phyloP scores from a whole-genome alignment of 2,797 vertebrate genomes.

The Galagoides demidoff region DNA sequence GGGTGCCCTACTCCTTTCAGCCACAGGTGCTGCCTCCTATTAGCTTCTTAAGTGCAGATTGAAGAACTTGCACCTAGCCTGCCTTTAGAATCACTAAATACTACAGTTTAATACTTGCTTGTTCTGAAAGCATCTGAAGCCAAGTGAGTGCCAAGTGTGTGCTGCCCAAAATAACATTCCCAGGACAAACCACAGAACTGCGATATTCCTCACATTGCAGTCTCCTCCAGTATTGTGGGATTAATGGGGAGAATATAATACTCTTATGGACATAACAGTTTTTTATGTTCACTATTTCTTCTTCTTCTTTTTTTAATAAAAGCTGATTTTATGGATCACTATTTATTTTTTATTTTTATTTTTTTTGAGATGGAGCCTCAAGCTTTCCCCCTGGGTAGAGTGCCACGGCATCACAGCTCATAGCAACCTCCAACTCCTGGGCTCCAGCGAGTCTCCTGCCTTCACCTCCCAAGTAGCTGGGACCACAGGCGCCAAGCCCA shows the following conservation, averaged over 20 bases:
- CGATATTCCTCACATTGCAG: fast-evolving
- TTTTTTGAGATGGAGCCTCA: no score
- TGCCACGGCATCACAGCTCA: no score
- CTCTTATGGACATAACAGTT: background rate
- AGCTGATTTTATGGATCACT: no score
- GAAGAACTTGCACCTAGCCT: background rate
- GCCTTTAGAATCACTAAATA: background rate
- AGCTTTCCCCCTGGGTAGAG: no score
- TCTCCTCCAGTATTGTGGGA: background rate
- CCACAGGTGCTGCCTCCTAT: background rate
- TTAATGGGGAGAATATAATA: background rate
- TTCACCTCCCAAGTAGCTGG: no score
- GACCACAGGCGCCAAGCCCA: no score
- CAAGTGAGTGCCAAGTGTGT: background rate
- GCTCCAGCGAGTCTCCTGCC: no score
- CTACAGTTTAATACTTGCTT: background rate
- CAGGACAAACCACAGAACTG: background rate
- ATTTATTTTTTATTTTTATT: background rate
- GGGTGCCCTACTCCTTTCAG: no score
- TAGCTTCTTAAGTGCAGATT: background rate
- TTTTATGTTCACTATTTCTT: background rate
- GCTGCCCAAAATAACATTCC: background rate
- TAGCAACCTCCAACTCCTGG: no score
- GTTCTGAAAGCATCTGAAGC: background rate
- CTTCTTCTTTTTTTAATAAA: background rate